Percentiles rank a stretch among this genome's conserved stretches.
Conservation (phyloP, 92 coral and sea anemone genomes). For the Galaxea fascicularis region DNA sequence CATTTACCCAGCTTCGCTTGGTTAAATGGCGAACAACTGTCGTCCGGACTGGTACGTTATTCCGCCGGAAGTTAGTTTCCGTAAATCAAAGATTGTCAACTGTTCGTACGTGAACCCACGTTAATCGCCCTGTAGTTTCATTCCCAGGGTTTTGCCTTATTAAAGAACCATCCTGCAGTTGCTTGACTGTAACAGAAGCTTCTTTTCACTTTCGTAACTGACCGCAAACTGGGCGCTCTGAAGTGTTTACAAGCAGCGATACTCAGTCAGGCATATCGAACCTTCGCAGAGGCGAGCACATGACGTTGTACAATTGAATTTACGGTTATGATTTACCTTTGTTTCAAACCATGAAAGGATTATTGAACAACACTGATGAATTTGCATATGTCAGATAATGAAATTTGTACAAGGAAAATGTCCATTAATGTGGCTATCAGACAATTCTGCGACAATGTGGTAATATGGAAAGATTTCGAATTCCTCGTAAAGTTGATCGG, state of each 20-base stretch:
- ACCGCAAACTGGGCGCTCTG: not conserved
- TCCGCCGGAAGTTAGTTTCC: not conserved
- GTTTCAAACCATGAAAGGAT: not conserved
- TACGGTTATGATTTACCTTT: slow-evolving; percentile 21
- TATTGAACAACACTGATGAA: not conserved
- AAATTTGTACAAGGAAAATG: slow-evolving; percentile 6
- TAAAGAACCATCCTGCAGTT: not conserved
- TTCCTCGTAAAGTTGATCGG: not conserved
- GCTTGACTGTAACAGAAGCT: not conserved
- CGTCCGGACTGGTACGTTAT: not conserved
- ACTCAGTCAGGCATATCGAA: not conserved
- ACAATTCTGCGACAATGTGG: not conserved
- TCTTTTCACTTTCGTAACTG: not conserved
- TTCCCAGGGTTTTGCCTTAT: not conserved
- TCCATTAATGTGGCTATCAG: not conserved
- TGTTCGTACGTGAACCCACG: not conserved
- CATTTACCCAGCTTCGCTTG: no score
- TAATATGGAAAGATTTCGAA: not conserved
- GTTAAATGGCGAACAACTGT: no score
- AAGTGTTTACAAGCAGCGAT: not conserved
- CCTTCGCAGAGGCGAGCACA: not conserved
- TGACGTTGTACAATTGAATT: slow-evolving; percentile 1
- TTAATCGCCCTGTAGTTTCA: no score
- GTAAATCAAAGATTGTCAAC: not conserved
- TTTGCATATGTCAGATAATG: slow-evolving; percentile 42